These are phyloP conservation scores for Bursaphelenchus mucronatus DNA, from an alignment of 1,140 invertebrate genomes.

Conservation along the genomic window DNA sequence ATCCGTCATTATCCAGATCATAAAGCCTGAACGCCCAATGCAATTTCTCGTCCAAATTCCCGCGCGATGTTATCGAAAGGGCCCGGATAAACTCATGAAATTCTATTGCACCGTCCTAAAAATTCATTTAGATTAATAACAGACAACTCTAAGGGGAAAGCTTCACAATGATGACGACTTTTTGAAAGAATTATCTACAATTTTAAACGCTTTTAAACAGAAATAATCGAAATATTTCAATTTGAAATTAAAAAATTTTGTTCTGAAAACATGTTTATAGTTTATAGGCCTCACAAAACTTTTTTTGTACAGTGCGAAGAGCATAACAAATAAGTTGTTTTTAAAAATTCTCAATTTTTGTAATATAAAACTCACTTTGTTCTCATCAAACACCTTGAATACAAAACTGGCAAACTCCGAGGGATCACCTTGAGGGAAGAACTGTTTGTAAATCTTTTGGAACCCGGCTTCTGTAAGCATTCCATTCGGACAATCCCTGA, in stretches of 20 bases:
- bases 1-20: conserved; percentile 75
- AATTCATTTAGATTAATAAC: conserved; percentile 16
- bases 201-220: no score
- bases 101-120: conserved; percentile 89
- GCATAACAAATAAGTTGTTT: conserved; percentile 14
- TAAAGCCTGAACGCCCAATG: conserved; percentile 66
- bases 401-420: conserved; percentile 93
- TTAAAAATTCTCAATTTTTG: conserved; percentile 14
- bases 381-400: conserved; percentile 96
- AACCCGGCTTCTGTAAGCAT: conserved; percentile 70
- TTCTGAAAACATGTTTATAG: no score
- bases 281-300: conserved; percentile 2
- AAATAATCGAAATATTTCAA: conserved; percentile 15
- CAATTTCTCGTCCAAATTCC: conserved; percentile 90
- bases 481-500: conserved; percentile 60
- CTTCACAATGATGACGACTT: no score
- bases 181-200: no score
- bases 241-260: not conserved
- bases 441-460: conserved; percentile 97
- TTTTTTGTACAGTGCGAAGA: conserved; percentile 7
- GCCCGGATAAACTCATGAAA: conserved; percentile 95
- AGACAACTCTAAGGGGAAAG: no score
- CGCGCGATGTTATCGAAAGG: conserved; percentile 86
- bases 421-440: conserved; percentile 90
- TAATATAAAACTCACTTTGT: conserved; percentile 73